Percentiles rank a stretch among this genome's conserved stretches.
Evolutionary conservation across 2,797 vertebrate species (phyloP).

Genomic region (Distichodus sexfasciatus): DNA sequence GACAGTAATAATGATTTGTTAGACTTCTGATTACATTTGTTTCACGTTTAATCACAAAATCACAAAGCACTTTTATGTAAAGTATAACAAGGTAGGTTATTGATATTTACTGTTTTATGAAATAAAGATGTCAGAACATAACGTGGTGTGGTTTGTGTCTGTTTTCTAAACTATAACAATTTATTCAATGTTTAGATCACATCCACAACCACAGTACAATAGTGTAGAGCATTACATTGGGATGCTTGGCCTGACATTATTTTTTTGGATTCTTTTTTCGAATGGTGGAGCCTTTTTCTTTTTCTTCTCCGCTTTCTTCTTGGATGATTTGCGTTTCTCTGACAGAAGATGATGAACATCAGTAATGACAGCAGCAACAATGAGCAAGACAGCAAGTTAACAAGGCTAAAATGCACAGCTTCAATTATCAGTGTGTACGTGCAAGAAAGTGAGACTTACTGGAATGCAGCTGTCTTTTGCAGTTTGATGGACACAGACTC

Average conservation of each 20-base stretch:
- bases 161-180: too few species aligned
- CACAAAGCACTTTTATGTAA: too few species aligned
- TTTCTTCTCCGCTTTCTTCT: not conserved
- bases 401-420: not conserved
- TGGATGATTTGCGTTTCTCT: constrained; percentile 17
- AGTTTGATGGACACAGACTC: not conserved
- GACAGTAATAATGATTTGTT: not conserved
- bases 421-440: not conserved
- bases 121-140: too few species aligned
- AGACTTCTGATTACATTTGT: not conserved
- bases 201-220: not conserved
- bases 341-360: not conserved
- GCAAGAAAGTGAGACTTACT: not conserved
- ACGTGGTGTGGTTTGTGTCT: too few species aligned
- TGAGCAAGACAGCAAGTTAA: not conserved
- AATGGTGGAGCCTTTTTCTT: not conserved
- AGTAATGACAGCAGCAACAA: not conserved
- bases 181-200: too few species aligned
- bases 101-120: too few species aligned
- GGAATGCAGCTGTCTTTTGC: not conserved
- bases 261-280: not conserved
- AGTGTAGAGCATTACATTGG: constrained; percentile 17
- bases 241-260: not conserved
- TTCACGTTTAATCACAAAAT: not conserved
- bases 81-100: too few species aligned